Conservation (phyloP, 2,113 vertebrate genomes). For the Collichthys lucidus region DNA sequence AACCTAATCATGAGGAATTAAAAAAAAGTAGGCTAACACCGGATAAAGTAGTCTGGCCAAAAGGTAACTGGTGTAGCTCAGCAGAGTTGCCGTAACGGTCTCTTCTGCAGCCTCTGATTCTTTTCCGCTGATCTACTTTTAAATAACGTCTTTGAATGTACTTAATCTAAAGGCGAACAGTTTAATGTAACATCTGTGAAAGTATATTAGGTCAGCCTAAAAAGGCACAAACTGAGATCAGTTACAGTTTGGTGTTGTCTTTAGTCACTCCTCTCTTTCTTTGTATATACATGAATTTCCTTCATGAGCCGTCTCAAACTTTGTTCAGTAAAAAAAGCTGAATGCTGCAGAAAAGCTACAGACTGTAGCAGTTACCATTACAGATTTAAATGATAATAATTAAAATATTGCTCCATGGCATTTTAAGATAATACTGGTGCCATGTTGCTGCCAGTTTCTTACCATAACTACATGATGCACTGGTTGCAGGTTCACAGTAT, state of each 20-base stretch:
- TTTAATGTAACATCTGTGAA: not conserved
- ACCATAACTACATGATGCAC: not conserved
- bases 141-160: too few species aligned
- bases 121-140: too few species aligned
- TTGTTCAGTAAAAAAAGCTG: not conserved
- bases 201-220: not conserved
- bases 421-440: not conserved
- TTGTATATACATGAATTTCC: not conserved
- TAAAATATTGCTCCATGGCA: not conserved
- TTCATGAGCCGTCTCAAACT: not conserved
- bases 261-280: not conserved
- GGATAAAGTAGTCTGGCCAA: too few species aligned
- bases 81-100: too few species aligned
- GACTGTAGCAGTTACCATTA: not conserved
- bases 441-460: not conserved
- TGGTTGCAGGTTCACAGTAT: not conserved
- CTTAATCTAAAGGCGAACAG: not conserved
- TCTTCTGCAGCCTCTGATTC: too few species aligned
- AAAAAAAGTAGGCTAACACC: not conserved
- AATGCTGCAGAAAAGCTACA: not conserved
- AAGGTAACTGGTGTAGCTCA: too few species aligned
- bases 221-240: not conserved
- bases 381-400: not conserved
- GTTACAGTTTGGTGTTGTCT: not conserved
- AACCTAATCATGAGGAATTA: not conserved